Conservation (phyloP, 2,797 vertebrate genomes). For the Peromyscus nudipes region DNA sequence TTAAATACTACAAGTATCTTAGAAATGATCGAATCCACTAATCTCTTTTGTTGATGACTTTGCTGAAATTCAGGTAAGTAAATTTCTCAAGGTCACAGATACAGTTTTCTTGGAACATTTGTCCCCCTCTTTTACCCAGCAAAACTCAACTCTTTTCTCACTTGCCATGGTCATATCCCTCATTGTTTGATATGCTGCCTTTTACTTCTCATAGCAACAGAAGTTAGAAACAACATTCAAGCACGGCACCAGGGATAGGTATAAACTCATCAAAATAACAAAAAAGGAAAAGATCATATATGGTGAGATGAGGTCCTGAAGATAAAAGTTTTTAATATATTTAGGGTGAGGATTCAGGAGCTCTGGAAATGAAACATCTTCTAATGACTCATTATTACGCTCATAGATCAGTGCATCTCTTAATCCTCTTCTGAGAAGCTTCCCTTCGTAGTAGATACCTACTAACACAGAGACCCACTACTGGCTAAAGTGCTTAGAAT, state of each 20-base stretch:
- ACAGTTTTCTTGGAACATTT: not conserved
- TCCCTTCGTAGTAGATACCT: not conserved
- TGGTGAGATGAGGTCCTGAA: not conserved
- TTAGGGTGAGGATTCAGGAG: not conserved
- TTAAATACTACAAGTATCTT: not conserved
- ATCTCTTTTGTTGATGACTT: not conserved
- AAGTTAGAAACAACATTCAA: not conserved
- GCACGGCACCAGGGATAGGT: not conserved
- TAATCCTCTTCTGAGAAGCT: not conserved
- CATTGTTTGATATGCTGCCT: not conserved
- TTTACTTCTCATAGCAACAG: not conserved
- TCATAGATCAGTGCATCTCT: not conserved
- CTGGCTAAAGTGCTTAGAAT: not conserved
- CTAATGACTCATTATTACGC: not conserved
- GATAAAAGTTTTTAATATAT: not conserved
- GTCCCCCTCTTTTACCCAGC: rapidly evolving
- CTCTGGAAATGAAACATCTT: not conserved
- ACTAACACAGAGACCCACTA: not conserved
- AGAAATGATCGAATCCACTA: not conserved
- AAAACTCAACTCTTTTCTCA: not conserved
- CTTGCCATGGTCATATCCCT: not conserved
- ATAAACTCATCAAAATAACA: not conserved
- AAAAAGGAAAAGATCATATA: not conserved
- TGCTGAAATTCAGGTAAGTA: not conserved
- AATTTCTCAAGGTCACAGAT: not conserved